Percentiles rank a stretch among this genome's conserved stretches.
phyloP scores from a whole-genome alignment of 2,113 vertebrate genomes.

The Spea multiplicata region DNA sequence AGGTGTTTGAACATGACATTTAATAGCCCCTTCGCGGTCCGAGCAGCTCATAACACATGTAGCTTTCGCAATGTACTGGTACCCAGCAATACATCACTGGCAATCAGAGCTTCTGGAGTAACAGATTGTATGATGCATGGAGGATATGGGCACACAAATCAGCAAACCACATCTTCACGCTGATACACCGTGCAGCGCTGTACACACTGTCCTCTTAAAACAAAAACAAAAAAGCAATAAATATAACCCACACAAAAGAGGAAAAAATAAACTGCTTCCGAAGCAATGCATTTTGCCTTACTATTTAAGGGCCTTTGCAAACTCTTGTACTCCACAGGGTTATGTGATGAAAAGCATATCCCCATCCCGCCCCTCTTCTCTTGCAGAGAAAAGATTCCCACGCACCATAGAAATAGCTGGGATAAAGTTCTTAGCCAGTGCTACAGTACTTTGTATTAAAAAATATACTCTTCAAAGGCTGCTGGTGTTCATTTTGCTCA shows the following conservation, averaged over 20 bases:
- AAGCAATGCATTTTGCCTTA: conserved; percentile 3
- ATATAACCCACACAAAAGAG: conserved; percentile 9
- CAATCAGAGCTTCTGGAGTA: neutral
- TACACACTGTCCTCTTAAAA: conserved; percentile 23
- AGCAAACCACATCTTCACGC: neutral
- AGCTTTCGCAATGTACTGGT: neutral
- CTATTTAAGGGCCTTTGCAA: conserved; percentile 27
- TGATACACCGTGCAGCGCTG: conserved; percentile 9
- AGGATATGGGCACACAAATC: neutral
- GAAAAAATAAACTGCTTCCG: neutral
- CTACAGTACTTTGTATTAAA: conserved; percentile 31
- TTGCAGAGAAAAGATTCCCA: neutral
- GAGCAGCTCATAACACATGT: neutral
- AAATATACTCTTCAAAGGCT: conserved; percentile 21
- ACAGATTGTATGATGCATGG: neutral
- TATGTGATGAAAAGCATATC: neutral
- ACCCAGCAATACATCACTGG: neutral
- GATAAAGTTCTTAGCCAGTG: conserved; percentile 5
- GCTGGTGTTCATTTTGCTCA: conserved; percentile 26
- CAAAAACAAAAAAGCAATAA: conserved; percentile 32
- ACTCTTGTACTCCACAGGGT: neutral
- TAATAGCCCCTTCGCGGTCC: conserved; percentile 15
- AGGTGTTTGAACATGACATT: neutral
- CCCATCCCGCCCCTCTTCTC: neutral
- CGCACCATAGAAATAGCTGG: neutral